Percentiles rank a stretch among this genome's conserved stretches.
These are phyloP conservation scores for Diprion similis DNA, from an alignment of 1,140 invertebrate species.

Conservation along the genomic window DNA sequence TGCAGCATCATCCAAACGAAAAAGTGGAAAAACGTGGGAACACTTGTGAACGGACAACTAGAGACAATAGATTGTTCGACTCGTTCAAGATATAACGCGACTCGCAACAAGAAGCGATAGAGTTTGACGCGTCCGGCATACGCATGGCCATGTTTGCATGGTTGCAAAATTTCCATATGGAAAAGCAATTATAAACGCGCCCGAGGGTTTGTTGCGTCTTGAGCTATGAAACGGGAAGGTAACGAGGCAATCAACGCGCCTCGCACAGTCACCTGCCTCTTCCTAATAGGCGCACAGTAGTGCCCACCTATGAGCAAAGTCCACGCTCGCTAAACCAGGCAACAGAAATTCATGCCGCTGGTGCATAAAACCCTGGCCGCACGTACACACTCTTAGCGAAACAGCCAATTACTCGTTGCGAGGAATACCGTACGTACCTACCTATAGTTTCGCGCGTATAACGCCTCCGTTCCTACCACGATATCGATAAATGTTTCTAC, in stretches of 20 bases:
- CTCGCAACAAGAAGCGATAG: neutral
- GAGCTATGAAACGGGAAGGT: constrained; percentile 1
- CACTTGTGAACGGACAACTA: no score
- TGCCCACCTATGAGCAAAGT: neutral
- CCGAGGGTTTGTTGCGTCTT: neutral
- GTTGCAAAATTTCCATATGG: neutral
- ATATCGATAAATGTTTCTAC: no score
- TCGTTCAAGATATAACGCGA: neutral
- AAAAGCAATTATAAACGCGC: neutral
- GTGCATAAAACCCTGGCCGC: neutral
- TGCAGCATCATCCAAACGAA: no score
- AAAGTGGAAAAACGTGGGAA: no score
- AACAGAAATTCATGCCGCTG: neutral
- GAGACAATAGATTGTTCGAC: no score
- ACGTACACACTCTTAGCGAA: neutral
- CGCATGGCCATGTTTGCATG: neutral
- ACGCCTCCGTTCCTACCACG: no score
- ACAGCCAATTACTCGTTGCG: neutral
- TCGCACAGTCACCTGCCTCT: neutral
- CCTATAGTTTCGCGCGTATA: no score
- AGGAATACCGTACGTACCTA: neutral
- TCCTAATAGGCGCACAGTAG: neutral
- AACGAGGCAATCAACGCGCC: constrained; percentile 6
- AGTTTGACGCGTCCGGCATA: neutral
- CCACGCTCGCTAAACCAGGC: neutral